Conservation (phyloP, 2,797 vertebrate species). For the Ataeniobius toweri region DNA sequence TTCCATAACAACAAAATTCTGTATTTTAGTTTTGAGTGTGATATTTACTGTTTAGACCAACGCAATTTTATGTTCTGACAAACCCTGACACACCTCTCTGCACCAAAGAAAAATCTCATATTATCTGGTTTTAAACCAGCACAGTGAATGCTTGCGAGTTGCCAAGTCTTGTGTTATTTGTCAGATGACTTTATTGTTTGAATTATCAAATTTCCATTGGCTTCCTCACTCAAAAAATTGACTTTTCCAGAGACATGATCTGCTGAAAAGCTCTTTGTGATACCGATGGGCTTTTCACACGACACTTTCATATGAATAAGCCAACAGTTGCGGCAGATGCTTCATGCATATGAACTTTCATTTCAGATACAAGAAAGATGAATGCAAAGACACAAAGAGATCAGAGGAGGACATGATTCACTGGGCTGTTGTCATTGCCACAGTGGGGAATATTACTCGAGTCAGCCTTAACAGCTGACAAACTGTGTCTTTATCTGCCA, state of each 20-base stretch:
- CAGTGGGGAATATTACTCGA: constrained; percentile 54
- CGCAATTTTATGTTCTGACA: background rate
- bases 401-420: constrained; percentile 53
- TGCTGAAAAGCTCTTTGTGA: constrained; percentile 35
- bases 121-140: constrained; percentile 1
- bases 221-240: constrained; percentile 10
- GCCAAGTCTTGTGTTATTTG: constrained; percentile 10
- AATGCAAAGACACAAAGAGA: constrained; percentile 50
- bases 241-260: constrained; percentile 27
- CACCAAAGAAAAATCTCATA: background rate
- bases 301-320: constrained; percentile 39
- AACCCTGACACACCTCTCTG: constrained; percentile 6
- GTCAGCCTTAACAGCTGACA: constrained; percentile 57
- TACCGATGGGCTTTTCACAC: constrained; percentile 24
- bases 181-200: constrained; percentile 1
- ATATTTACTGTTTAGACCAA: background rate
- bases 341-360: constrained; percentile 49
- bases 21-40: background rate
- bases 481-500: constrained; percentile 44
- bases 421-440: constrained; percentile 54
- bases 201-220: constrained; percentile 8
- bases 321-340: constrained; percentile 34
- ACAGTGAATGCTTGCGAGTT: background rate
- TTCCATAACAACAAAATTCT: background rate
- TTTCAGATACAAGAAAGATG: constrained; percentile 52